Conservation (phyloP, 2,113 vertebrate species). For the Conger conger region DNA sequence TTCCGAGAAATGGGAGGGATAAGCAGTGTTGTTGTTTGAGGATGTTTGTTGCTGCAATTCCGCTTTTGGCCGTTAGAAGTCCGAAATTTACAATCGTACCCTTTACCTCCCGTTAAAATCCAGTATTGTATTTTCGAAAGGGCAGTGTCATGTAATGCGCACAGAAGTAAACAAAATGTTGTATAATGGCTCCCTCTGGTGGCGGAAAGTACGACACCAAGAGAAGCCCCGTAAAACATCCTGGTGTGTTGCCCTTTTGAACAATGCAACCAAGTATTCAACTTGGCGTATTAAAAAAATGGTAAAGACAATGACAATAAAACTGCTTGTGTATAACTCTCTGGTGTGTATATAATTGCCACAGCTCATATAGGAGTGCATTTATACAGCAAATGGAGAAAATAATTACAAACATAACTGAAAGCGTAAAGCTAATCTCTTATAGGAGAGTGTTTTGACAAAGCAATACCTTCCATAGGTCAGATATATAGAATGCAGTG, state of each 20-base stretch:
- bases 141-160: not conserved
- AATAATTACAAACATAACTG: not conserved
- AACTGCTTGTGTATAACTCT: not conserved
- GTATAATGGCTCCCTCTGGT: constrained; percentile 18
- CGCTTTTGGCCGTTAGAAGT: no score
- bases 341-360: not conserved
- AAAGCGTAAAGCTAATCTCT: not conserved
- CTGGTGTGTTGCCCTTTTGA: not conserved
- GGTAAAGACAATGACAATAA: not conserved
- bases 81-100: no score
- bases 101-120: no score
- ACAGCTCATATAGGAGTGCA: not conserved
- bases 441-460: not conserved
- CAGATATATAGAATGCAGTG: constrained; percentile 82
- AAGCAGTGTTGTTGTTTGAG: no score
- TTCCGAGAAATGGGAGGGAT: no score
- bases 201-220: not conserved
- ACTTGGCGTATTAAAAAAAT: not conserved
- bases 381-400: not conserved
- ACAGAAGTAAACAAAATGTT: not conserved
- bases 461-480: constrained; percentile 88
- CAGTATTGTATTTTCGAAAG: no score
- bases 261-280: not conserved
- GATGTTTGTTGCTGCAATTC: no score
- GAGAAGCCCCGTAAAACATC: not conserved